These are phyloP conservation scores for Drosophila gaucha DNA, from an alignment of 2,888 invertebrate species.

Conservation along the genomic window DNA sequence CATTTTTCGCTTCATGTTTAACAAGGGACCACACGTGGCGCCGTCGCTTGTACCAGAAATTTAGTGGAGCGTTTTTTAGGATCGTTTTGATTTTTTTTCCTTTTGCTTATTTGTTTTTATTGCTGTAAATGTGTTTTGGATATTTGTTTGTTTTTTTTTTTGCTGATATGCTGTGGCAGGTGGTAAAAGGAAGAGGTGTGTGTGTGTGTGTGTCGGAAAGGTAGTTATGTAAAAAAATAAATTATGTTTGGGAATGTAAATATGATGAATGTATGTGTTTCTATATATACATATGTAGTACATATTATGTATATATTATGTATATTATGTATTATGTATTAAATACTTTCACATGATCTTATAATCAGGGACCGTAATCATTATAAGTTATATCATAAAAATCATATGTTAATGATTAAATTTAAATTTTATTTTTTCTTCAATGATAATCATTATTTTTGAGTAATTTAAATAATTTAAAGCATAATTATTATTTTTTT, in stretches of 20 bases:
- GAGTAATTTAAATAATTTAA: too few relatives aligned
- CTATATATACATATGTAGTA: too few relatives aligned
- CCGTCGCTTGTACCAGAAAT: constrained; percentile 47
- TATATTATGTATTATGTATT: too few relatives aligned
- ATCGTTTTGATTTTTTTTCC: background rate
- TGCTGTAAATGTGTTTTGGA: constrained; percentile 17
- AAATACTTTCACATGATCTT: too few relatives aligned
- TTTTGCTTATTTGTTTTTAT: constrained; percentile 11
- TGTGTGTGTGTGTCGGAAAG: too few relatives aligned
- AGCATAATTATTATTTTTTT: too few relatives aligned
- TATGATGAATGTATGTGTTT: background rate
- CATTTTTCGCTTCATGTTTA: constrained; percentile 57
- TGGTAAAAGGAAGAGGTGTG: constrained; percentile 9
- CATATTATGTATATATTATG: too few relatives aligned
- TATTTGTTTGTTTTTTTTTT: background rate
- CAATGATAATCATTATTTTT: too few relatives aligned
- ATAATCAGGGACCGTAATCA: too few relatives aligned
- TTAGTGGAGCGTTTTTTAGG: constrained; percentile 45
- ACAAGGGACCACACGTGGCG: constrained; percentile 76
- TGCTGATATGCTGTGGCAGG: constrained; percentile 7
- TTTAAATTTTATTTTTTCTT: too few relatives aligned
- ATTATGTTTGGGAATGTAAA: background rate
- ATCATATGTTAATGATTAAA: too few relatives aligned
- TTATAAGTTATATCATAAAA: too few relatives aligned
- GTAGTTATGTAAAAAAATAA: background rate